Evolutionary conservation across 2,113 vertebrate genomes (phyloP), one percentile per base, ranked within the genome.

Genomic region (Dolichallabes microphthalmus): DNA sequence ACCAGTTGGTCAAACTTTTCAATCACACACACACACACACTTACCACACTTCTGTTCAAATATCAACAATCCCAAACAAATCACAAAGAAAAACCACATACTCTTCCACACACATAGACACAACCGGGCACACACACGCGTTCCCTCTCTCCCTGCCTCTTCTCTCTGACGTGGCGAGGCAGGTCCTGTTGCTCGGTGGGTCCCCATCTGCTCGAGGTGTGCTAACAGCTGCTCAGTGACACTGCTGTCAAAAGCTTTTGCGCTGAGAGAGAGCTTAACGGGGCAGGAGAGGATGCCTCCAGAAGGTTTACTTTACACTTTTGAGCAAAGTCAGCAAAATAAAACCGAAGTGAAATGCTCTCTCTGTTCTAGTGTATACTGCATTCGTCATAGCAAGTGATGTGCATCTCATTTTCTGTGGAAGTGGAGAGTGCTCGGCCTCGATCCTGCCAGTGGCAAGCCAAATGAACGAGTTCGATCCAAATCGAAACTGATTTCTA

Each of bases 1-100:
- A 80, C 66, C 84, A 86, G 88, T 89, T 86, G 86, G 68, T 90
- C 88, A 90, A 5, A 68, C 30, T 57, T 52, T 14, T 25, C 20
- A 8, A 57, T 15, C 55, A 69, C 83, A 64, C 52, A 66, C 25
- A 79, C 13, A 17, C 74, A 84, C 20, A 25, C 22, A 32, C 17
- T 52, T 78, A 85, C 86, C 63, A 76, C 78, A 77, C 77, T 83
- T 85, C 68, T n/a, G 14, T 17, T 80, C 27, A 50, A 30, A 25
- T 53, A 30, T 78, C 50, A 22, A n/a, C 63, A 30, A 35, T 12
- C 14, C 53, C n/a, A 55, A 27, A 55, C 17, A 1, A 66, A 45
- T 45, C 39, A 45, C 39, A 8, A 45, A 45, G 7, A 45, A 45
- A 45, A 45, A 73, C 78, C 74, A 50, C 73, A 58, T 35, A 74